Conservation (phyloP, 2,113 vertebrate genomes). For the Theropithecus gelada region DNA sequence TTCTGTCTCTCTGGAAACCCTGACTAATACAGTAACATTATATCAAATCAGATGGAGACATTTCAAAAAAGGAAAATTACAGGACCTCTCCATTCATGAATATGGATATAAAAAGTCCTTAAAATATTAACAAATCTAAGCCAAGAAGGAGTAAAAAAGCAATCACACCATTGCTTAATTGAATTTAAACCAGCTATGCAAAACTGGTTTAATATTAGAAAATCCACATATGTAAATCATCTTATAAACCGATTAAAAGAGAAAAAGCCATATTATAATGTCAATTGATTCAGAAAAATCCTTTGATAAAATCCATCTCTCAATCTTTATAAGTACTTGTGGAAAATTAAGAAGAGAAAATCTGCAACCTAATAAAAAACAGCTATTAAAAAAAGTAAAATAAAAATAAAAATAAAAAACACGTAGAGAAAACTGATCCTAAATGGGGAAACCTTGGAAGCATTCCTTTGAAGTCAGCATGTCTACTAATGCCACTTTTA, state of each 20-base stretch:
- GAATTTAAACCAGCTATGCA: background rate
- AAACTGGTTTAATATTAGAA: conserved; percentile 33
- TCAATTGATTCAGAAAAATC: background rate
- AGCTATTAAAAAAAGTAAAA: background rate
- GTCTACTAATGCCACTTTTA: background rate
- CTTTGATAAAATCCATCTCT: background rate
- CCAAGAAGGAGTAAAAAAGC: background rate
- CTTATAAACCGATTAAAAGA: background rate
- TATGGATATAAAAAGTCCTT: background rate
- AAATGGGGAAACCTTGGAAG: background rate
- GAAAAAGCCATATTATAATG: background rate
- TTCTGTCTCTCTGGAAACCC: background rate
- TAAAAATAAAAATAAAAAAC: background rate
- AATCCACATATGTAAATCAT: background rate
- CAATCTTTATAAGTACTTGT: background rate
- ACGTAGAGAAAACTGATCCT: background rate
- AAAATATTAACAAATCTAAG: background rate
- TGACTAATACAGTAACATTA: background rate
- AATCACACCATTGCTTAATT: background rate
- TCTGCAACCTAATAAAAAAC: background rate
- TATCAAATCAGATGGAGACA: conserved; percentile 3
- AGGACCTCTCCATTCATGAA: background rate
- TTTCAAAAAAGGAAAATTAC: background rate
- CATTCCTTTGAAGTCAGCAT: background rate
- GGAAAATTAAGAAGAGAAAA: conserved; percentile 22